Conservation (phyloP, 2,888 invertebrate genomes). For the Rotaria sp. region DNA sequence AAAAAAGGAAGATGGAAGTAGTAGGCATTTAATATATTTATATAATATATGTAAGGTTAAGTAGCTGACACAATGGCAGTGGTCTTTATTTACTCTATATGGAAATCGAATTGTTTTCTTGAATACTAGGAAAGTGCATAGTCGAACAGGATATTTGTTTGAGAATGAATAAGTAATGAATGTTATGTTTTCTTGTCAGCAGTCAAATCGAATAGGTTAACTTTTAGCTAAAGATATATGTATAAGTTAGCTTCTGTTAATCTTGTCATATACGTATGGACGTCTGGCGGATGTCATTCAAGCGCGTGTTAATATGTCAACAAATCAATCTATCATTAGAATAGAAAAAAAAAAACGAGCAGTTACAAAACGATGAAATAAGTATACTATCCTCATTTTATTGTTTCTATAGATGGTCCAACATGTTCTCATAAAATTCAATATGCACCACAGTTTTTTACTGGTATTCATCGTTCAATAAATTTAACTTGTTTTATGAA, state of each 20-base stretch:
- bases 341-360: not conserved
- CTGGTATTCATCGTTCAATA: slow-evolving; percentile 9
- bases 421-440: slow-evolving; percentile 5
- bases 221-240: not conserved
- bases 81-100: not conserved
- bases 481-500: slow-evolving; percentile 28
- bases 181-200: not conserved
- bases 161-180: not conserved
- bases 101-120: not conserved
- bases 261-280: slow-evolving; percentile 5
- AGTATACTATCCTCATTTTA: not conserved
- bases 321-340: slow-evolving; percentile 22
- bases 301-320: slow-evolving; percentile 15
- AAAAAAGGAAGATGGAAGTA: not conserved
- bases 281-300: slow-evolving; percentile 17
- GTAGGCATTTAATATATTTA: too few relatives aligned
- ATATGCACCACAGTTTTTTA: not conserved
- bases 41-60: not conserved
- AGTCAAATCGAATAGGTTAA: not conserved
- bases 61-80: not conserved
- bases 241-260: not conserved
- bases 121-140: not conserved
- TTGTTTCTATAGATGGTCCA: slow-evolving; percentile 20
- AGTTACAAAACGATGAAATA: not conserved
- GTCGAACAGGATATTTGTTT: not conserved